Evolutionary conservation across 2,888 invertebrate species (phyloP), one percentile per base, ranked within the genome.

Genomic region (Trypoxylon attenuatum): DNA sequence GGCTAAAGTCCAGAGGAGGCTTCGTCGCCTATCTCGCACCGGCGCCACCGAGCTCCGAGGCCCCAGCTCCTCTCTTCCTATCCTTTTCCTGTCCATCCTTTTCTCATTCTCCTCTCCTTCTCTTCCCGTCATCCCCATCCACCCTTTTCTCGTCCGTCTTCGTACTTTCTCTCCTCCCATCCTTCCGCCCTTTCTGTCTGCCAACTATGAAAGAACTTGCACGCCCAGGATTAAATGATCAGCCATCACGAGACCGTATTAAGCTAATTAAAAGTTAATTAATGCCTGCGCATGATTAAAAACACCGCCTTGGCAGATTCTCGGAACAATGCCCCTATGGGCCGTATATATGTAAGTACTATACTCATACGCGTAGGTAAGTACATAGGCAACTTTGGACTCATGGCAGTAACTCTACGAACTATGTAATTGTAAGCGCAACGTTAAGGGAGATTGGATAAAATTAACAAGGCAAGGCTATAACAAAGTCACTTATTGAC

Each of bases 1-100:
- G 69, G 54, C 60, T 78, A 76, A 76, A 71, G 60, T 74, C 72
- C 69, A 33, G 27, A 16, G 55, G 69, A 55, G 66, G 51, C 46
- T 61, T 41, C 57, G 46, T 58, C 67, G 62, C 54, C 69, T 68
- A 60, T 73, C 72, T 58, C 67, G 66, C 52, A 47, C 23, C 33
- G 43, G 38, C 38, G 38, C 13, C 39, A 57, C 49, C 60, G 49
- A 33, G 39, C 25, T 47, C 39, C 23, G 42, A 6, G 45, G 18
- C 22, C 27, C 15, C 27, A 21, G 27, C 33, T 41, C 27, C 33
- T 16, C 41, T 23, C 19, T n/a, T 45, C 41, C 50, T 51, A 42
- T 50, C 16, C n/a, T 19, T 22, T n/a, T 10, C 21, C n/a, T 19
- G 4, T 42, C 42, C 19, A 18, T 19, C 21, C 13, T 13, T 33